Evolutionary conservation across 2,888 invertebrate species (phyloP), one percentile per base, ranked within the genome.

Genomic region (Eretmocerus hayati): DNA sequence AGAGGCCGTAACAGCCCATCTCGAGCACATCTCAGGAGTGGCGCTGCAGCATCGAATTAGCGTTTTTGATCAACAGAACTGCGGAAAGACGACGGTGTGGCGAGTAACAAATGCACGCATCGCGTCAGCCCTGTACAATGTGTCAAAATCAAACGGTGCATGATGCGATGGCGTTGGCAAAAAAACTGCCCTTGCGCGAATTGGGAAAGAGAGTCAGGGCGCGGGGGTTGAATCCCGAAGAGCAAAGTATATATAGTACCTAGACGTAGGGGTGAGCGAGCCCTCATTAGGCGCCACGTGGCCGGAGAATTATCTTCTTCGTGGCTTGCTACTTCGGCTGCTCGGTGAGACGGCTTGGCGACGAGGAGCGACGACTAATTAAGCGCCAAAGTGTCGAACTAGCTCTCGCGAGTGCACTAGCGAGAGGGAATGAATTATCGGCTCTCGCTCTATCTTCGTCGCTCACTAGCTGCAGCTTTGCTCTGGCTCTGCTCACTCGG

Each of bases 261-360:
- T n/a, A n/a, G n/a, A n/a, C n/a, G n/a, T n/a, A n/a, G n/a, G n/a
- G n/a, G n/a, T n/a, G n/a, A 20, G 50, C 45, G 3, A 32, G 16
- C 42, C n/a, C 63, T 63, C 63, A 62, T 64, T 63, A 63, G 62
- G 59, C 61, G 62, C 62, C 65, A 63, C 64, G 63, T 63, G 64
- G 62, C 64, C 58, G 54, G 55, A 57, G 62, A 65, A 65, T 64
- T 64, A 63, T 64, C 62, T 60, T 57, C 45, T 42, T 22, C 41
- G 42, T 46, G 50, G 50, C 30, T 26, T 32, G 40, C 40, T 16
- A 33, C 38, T 21, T 13, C 9, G 58, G 58, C 57, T 48, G 57
- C 46, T 11, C 15, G 55, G 53, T 56, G 48, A 58, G 53, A 55
- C 56, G 56, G 54, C 57, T 49, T 50, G 48, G 26, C 26, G 11